These are phyloP conservation scores for Micropterix aruncella DNA, from an alignment of 2,888 invertebrate genomes.

Conservation along the genomic window DNA sequence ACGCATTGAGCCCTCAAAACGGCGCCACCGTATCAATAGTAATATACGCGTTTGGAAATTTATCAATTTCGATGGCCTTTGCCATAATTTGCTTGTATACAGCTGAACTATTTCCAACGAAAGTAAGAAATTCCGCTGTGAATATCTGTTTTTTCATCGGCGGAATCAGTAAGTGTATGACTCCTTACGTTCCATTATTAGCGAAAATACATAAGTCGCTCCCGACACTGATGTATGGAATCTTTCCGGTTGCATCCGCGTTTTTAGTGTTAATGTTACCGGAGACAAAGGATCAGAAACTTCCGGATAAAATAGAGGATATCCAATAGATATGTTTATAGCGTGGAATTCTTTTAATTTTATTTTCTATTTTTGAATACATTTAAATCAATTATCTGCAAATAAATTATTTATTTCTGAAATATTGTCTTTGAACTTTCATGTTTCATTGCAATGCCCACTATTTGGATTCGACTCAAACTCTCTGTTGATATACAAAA, in stretches of 20 bases:
- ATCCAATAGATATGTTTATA: too few species aligned
- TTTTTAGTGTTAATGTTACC: slow-evolving; percentile 25
- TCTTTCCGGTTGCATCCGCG: slow-evolving; percentile 23
- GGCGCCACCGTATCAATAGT: slow-evolving; percentile 13
- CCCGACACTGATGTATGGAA: slow-evolving; percentile 27
- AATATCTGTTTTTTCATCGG: slow-evolving; percentile 44
- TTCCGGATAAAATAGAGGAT: slow-evolving; percentile 29
- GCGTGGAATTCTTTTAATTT: too few species aligned
- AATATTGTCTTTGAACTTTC: too few species aligned
- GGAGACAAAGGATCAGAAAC: slow-evolving; percentile 24
- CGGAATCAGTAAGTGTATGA: slow-evolving; percentile 41
- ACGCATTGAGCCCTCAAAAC: background rate
- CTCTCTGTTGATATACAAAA: too few species aligned
- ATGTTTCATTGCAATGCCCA: too few species aligned
- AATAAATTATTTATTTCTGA: too few species aligned
- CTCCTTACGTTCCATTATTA: slow-evolving; percentile 40
- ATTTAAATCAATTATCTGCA: too few species aligned
- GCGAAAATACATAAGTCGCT: slow-evolving; percentile 19
- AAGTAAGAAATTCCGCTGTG: slow-evolving; percentile 37
- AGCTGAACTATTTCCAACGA: slow-evolving; percentile 44
- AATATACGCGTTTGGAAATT: slow-evolving; percentile 34
- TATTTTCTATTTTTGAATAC: too few species aligned
- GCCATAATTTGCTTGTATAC: slow-evolving; percentile 38
- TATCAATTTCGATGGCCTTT: slow-evolving; percentile 37
- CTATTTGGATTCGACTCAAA: too few species aligned